A percentile compares a stretch with the other conserved stretches of the same genome.
These are phyloP conservation scores for Eriocheir sinensis DNA, from an alignment of 1,140 invertebrate species.

Conservation along the genomic window DNA sequence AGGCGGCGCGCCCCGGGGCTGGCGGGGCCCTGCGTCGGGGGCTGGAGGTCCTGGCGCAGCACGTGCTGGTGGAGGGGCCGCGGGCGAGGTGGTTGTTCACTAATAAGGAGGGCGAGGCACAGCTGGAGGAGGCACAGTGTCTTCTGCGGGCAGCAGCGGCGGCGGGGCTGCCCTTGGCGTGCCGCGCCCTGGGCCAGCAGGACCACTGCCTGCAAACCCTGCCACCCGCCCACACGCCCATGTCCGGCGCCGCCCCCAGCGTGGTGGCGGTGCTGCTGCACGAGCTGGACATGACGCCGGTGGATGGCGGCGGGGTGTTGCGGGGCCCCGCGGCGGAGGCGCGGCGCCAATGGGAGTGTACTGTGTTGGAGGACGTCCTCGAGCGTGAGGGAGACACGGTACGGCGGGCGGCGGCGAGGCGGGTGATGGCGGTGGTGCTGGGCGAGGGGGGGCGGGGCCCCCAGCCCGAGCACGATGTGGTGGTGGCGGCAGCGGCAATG, in stretches of 20 bases:
- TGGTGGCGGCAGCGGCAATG: neutral
- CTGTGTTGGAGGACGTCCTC: neutral
- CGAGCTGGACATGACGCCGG: neutral
- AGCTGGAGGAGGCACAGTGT: neutral
- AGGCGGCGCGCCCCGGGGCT: neutral
- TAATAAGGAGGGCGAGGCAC: neutral
- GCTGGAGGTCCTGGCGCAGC: neutral
- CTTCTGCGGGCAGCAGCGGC: neutral
- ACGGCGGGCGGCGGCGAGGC: neutral
- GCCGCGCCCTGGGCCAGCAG: neutral
- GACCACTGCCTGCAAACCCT: neutral
- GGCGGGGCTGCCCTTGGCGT: neutral
- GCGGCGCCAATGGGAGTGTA: neutral
- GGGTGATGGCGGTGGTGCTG: neutral
- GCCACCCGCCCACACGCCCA: neutral
- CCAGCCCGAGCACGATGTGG: neutral
- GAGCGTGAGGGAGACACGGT: neutral
- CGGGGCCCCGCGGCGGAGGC: too few species aligned
- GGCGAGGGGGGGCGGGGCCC: neutral
- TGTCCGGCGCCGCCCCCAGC: neutral
- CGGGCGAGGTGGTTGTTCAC: neutral
- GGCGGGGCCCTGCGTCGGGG: neutral
- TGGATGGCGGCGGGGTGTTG: neutral
- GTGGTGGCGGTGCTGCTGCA: neutral
- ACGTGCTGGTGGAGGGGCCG: neutral